Conservation (phyloP, 92 coral and sea anemone species). For the Phenganax subtilis region DNA sequence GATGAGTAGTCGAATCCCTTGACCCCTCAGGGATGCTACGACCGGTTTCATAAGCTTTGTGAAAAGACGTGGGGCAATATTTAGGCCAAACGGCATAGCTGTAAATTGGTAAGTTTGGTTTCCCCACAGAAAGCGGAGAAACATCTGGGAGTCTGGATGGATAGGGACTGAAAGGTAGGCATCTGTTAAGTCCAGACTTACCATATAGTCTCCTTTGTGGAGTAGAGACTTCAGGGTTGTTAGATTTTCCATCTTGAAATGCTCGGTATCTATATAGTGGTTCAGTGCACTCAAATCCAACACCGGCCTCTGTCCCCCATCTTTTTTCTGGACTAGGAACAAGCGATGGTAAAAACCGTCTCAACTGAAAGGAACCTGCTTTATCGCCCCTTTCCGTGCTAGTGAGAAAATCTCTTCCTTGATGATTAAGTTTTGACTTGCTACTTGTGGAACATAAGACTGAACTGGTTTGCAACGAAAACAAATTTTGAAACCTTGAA, state of each 20-base stretch:
- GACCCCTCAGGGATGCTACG: slow-evolving; percentile 6
- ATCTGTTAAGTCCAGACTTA: slow-evolving; percentile 36
- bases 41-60: slow-evolving; percentile 41
- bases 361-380: not conserved
- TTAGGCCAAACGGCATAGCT: slow-evolving; percentile 39
- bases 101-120: slow-evolving; percentile 34
- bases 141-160: slow-evolving; percentile 27
- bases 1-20: slow-evolving; percentile 33
- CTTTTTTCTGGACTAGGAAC: slow-evolving; percentile 27
- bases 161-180: slow-evolving; percentile 35
- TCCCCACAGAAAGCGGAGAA: slow-evolving; percentile 25
- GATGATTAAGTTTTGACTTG: not conserved
- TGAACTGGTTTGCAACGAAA: slow-evolving; percentile 7
- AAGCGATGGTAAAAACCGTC: slow-evolving; percentile 14
- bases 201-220: slow-evolving; percentile 40
- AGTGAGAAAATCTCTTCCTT: slow-evolving; percentile 16
- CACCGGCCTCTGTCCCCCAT: slow-evolving; percentile 41
- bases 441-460: not conserved
- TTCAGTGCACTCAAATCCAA: slow-evolving; percentile 30
- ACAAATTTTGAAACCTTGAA: slow-evolving; percentile 26
- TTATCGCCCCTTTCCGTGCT: slow-evolving; percentile 28
- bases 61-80: slow-evolving; percentile 23
- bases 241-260: slow-evolving; percentile 54
- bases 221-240: slow-evolving; percentile 25
- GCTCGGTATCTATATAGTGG: slow-evolving; percentile 23